These are phyloP conservation scores for Sinelater perroti DNA, from an alignment of 2,888 invertebrate genomes.

Conservation along the genomic window DNA sequence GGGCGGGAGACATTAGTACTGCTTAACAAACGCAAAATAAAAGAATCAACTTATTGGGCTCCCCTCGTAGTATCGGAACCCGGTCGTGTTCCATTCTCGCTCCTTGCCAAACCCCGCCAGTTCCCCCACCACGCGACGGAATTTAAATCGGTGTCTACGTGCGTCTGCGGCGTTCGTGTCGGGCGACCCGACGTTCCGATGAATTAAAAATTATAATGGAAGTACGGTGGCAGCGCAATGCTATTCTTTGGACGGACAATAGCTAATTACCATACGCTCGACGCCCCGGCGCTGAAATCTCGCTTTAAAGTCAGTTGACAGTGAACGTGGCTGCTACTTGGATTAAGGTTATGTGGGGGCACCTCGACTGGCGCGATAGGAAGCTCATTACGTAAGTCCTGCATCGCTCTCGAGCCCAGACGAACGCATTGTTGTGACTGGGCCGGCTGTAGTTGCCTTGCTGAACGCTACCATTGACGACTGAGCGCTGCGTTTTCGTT, in stretches of 20 bases:
- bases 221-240: conserved; percentile 24
- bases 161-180: neutral
- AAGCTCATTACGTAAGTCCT: conserved; percentile 24
- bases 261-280: conserved; percentile 8
- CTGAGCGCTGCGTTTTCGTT: no score
- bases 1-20: no score
- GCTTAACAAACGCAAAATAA: no score
- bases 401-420: no score
- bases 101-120: neutral
- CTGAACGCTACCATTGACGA: no score
- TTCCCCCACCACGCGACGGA: neutral
- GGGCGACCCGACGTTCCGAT: neutral
- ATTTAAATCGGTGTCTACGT: conserved; percentile 2
- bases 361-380: conserved; percentile 20
- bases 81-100: neutral
- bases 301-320: conserved; percentile 30
- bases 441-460: no score
- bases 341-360: conserved; percentile 27
- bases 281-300: conserved; percentile 13
- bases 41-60: no score
- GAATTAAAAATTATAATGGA: conserved; percentile 27
- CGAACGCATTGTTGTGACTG: no score
- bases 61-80: no score
- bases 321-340: conserved; percentile 22
- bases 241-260: conserved; percentile 25